These are phyloP conservation scores for Drosophila dives DNA, from an alignment of 2,888 invertebrate species.

Conservation along the genomic window DNA sequence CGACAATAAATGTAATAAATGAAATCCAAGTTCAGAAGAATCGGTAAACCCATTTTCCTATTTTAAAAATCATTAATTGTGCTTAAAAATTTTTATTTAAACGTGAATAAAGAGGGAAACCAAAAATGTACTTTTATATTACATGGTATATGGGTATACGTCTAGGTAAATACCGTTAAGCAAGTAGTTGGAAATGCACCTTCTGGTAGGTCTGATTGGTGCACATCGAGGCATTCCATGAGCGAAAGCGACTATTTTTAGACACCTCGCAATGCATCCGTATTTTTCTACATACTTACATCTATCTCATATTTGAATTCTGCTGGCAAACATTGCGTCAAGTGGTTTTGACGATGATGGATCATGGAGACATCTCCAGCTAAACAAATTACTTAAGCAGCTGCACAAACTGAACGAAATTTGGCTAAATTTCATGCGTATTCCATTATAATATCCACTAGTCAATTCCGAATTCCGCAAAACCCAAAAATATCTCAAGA, in stretches of 20 bases:
- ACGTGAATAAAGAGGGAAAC: constrained; percentile 65
- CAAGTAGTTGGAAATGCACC: constrained; percentile 5
- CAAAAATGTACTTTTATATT: constrained; percentile 36
- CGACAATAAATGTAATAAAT: not conserved
- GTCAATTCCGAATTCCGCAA: constrained; percentile 10
- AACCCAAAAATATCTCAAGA: constrained; percentile 38
- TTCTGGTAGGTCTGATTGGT: constrained; percentile 1
- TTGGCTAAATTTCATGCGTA: constrained; percentile 17
- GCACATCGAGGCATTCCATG: constrained; percentile 41
- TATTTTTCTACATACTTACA: constrained; percentile 7
- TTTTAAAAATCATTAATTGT: not conserved
- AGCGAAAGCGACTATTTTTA: constrained; percentile 42
- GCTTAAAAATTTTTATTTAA: constrained; percentile 19
- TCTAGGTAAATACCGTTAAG: constrained; percentile 12
- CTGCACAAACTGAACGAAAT: constrained; percentile 35
- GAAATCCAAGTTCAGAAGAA: not conserved
- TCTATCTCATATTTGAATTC: constrained; percentile 35
- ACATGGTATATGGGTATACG: not conserved
- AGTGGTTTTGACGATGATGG: constrained; percentile 38
- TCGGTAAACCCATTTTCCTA: no score
- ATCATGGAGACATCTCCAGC: constrained; percentile 56
- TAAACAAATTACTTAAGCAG: constrained; percentile 53
- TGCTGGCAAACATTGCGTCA: constrained; percentile 24
- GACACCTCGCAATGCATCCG: constrained; percentile 39
- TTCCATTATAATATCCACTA: constrained; percentile 20